Conservation (phyloP, 2,113 vertebrate genomes). For the Pandion haliaetus region DNA sequence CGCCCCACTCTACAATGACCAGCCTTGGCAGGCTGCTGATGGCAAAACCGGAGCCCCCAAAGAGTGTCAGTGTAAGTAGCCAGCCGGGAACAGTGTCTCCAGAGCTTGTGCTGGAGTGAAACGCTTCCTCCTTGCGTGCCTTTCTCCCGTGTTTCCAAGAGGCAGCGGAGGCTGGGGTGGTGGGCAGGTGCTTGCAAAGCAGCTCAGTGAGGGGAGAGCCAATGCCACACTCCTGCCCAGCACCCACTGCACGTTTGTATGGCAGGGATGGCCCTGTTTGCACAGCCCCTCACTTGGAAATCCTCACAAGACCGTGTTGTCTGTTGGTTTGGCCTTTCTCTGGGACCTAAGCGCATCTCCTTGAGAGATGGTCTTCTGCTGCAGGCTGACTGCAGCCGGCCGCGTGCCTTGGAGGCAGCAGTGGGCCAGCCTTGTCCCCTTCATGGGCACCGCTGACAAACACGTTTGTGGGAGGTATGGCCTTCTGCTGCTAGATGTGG, state of each 20-base stretch:
- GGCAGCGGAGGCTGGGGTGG: neutral
- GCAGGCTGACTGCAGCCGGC: neutral
- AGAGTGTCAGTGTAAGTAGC: constrained; percentile 89
- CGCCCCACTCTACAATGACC: constrained; percentile 87
- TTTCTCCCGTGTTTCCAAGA: neutral
- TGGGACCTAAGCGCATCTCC: neutral
- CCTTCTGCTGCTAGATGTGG: neutral
- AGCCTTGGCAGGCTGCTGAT: constrained; percentile 91
- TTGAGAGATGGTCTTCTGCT: neutral
- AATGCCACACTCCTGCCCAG: rapidly evolving
- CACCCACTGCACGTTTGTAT: neutral
- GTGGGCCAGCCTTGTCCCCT: neutral
- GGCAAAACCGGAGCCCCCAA: constrained; percentile 87
- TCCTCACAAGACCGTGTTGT: neutral
- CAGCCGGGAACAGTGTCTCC: neutral
- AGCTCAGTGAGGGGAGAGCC: neutral
- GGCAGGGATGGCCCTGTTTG: neutral
- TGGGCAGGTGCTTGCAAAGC: neutral
- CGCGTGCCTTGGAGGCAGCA: neutral
- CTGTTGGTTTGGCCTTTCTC: neutral
- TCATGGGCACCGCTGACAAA: neutral
- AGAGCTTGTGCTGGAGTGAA: neutral
- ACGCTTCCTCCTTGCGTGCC: neutral
- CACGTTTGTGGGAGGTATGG: rapidly evolving
- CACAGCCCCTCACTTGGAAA: neutral